phyloP scores from a whole-genome alignment of 2,888 invertebrate genomes.

The Antitype chi region DNA sequence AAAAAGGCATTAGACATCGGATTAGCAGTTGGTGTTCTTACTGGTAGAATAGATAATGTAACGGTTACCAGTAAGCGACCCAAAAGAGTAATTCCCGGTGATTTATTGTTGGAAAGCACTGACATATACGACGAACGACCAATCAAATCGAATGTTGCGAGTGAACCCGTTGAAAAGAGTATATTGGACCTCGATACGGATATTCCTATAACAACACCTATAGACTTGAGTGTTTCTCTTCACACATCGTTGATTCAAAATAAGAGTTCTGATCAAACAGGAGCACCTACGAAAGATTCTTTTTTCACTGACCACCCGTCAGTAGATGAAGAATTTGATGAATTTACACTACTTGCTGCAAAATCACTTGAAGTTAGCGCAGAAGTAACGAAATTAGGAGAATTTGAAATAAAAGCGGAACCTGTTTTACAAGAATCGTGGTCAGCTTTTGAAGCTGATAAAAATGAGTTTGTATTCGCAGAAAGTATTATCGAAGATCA shows the following conservation, averaged over 20 bases:
- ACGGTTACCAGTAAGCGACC: slow-evolving; percentile 90
- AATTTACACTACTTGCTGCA: slow-evolving; percentile 94
- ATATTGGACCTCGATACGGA: slow-evolving; percentile 94
- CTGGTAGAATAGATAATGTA: slow-evolving; percentile 95
- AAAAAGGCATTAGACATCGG: slow-evolving; percentile 95
- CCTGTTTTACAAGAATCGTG: slow-evolving; percentile 90
- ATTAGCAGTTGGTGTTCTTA: slow-evolving; percentile 96
- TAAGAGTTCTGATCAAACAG: slow-evolving; percentile 73
- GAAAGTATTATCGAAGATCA: slow-evolving; percentile 87
- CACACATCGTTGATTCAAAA: slow-evolving; percentile 89
- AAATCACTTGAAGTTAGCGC: slow-evolving; percentile 92
- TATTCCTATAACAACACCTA: slow-evolving; percentile 92
- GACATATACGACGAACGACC: slow-evolving; percentile 77
- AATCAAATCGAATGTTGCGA: slow-evolving; percentile 75
- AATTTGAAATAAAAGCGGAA: slow-evolving; percentile 82
- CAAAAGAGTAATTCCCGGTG: slow-evolving; percentile 92
- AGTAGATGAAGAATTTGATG: slow-evolving; percentile 92
- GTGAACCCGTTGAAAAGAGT: slow-evolving; percentile 93
- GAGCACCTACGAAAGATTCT: slow-evolving; percentile 54
- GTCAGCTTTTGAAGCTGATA: slow-evolving; percentile 92
- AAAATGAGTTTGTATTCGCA: slow-evolving; percentile 85
- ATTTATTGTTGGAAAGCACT: slow-evolving; percentile 92
- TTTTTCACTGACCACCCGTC: slow-evolving; percentile 55
- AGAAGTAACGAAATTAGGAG: slow-evolving; percentile 86
- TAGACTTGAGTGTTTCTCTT: slow-evolving; percentile 93